Conservation (phyloP, 2,797 vertebrate genomes). For the Cirrhinus mrigala region DNA sequence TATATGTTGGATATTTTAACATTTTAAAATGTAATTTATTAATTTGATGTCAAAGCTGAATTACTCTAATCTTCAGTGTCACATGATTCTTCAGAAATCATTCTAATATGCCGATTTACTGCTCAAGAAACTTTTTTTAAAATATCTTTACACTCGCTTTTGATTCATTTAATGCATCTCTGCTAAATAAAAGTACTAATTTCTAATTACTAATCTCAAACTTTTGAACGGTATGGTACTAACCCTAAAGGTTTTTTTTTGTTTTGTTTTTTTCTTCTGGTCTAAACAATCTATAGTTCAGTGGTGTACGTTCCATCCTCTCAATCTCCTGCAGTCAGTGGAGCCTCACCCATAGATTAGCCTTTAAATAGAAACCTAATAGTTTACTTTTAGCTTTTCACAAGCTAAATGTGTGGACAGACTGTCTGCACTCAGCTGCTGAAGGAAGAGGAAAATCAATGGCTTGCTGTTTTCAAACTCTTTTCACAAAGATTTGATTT, state of each 20-base stretch:
- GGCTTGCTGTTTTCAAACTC: slow-evolving; percentile 27
- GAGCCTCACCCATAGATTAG: slow-evolving; percentile 74
- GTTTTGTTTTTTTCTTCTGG: not conserved
- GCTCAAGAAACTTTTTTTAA: not conserved
- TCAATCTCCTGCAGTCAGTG: slow-evolving; percentile 38
- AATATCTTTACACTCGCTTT: not conserved
- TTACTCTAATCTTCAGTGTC: not conserved
- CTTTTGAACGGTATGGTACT: not conserved
- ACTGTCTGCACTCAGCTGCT: slow-evolving; percentile 61
- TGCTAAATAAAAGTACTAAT: not conserved
- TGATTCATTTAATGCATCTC: not conserved
- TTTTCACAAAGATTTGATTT: slow-evolving; percentile 1
- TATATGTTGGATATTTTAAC: not conserved
- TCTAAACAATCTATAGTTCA: not conserved
- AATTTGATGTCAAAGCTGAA: not conserved
- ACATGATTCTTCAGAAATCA: not conserved
- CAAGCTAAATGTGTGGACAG: slow-evolving; percentile 29
- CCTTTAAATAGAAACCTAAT: slow-evolving; percentile 67
- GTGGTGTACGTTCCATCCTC: slow-evolving; percentile 6
- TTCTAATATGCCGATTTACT: not conserved
- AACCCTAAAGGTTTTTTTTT: too few species aligned
- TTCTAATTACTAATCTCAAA: not conserved
- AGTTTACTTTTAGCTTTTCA: slow-evolving; percentile 69
- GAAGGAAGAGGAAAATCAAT: slow-evolving; percentile 69
- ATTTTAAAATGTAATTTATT: not conserved